A percentile compares a stretch with the other conserved stretches of the same genome.
Conservation (phyloP, 2,113 vertebrate species). For the Thryonomys swinderianus region DNA sequence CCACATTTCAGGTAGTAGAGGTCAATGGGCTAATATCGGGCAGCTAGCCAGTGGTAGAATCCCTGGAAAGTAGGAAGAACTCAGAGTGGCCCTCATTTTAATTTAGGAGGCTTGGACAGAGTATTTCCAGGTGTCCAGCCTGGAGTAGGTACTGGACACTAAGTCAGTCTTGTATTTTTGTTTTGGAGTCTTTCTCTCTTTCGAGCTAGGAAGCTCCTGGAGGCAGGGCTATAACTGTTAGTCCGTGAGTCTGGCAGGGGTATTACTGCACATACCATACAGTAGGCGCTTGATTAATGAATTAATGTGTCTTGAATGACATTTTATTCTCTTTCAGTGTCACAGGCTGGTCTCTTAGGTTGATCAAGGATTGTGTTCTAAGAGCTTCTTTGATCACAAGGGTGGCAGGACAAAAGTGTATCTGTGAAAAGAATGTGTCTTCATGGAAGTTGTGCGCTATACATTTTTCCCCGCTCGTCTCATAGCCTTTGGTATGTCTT, state of each 20-base stretch:
- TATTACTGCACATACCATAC: neutral
- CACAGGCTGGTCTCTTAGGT: neutral
- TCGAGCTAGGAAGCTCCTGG: neutral
- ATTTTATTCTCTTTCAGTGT: neutral
- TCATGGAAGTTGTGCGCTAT: neutral
- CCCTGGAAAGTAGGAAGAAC: neutral
- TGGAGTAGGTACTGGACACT: neutral
- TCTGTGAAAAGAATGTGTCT: neutral
- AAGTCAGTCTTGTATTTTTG: neutral
- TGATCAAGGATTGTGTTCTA: neutral
- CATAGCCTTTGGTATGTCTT: neutral
- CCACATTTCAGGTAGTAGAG: neutral
- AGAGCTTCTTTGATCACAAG: conserved; percentile 32
- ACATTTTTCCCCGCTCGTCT: neutral
- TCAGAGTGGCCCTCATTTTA: neutral
- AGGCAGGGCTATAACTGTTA: neutral
- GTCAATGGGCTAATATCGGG: neutral
- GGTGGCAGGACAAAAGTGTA: neutral
- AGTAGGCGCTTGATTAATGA: neutral
- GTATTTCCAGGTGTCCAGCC: neutral
- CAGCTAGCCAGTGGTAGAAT: neutral
- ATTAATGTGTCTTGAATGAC: neutral
- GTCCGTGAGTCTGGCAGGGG: neutral
- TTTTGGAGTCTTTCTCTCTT: neutral
- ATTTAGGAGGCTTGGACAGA: neutral